Evolutionary conservation across 2,113 vertebrate genomes (phyloP).

Genomic region (Xenopus tropicalis): DNA sequence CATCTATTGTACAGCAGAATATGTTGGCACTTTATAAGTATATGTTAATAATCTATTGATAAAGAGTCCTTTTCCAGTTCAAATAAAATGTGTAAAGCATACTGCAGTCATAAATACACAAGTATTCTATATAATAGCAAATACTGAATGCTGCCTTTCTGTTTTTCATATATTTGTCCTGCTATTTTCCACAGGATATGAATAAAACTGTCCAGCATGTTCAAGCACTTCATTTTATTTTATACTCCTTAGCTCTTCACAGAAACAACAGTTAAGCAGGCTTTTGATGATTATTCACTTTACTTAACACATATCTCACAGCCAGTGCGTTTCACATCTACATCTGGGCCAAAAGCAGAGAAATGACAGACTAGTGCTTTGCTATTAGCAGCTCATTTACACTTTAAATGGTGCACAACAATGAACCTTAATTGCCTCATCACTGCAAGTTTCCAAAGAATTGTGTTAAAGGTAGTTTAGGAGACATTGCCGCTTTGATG

Average conservation of each 20-base stretch:
- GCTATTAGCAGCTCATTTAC: constrained; percentile 43
- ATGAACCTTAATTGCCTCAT: constrained; percentile 51
- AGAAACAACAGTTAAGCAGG: constrained; percentile 15
- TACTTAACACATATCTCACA: constrained; percentile 29
- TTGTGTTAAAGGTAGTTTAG: constrained; percentile 38
- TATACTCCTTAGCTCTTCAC: constrained; percentile 10
- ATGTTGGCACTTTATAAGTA: too few relatives aligned
- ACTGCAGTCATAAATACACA: too few relatives aligned
- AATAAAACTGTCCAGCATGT: not conserved
- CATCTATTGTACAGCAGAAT: too few relatives aligned
- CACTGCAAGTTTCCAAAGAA: constrained; percentile 39
- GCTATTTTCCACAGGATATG: too few relatives aligned
- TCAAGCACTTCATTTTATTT: not conserved
- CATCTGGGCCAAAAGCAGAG: constrained; percentile 27
- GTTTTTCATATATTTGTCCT: not conserved
- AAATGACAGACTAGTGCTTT: constrained; percentile 26
- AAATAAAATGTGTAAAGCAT: too few relatives aligned
- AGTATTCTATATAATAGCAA: too few relatives aligned
- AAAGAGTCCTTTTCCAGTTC: too few relatives aligned
- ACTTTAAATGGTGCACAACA: constrained; percentile 48
- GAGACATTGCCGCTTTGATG: constrained; percentile 38
- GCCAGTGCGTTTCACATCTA: constrained; percentile 21
- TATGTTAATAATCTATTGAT: too few relatives aligned
- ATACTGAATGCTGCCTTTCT: not conserved
- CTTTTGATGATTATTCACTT: constrained; percentile 34